These are phyloP conservation scores for Luidia sarsii DNA, from an alignment of 53 echinoderm and acorn worm genomes.

Conservation along the genomic window DNA sequence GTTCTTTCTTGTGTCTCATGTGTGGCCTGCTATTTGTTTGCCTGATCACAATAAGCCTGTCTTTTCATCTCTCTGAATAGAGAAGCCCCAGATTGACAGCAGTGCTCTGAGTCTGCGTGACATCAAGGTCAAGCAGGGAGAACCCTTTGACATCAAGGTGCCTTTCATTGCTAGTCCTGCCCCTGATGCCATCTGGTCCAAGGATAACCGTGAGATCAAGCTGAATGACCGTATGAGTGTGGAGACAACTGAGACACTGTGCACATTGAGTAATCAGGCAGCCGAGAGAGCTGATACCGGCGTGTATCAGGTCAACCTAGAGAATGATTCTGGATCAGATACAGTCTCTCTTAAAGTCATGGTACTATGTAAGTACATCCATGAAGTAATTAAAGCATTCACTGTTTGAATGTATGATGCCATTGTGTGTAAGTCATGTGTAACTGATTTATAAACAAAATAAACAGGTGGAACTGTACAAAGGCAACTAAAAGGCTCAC, in stretches of 20 bases:
- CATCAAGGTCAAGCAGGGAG: conserved; percentile 79
- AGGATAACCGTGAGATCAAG: conserved; percentile 84
- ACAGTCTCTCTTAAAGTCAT: conserved; percentile 70
- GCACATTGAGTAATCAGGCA: conserved; percentile 59
- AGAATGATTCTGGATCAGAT: conserved; percentile 84
- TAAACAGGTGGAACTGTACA: too few relatives aligned
- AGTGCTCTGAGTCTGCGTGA: conserved; percentile 70
- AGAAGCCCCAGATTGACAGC: conserved; percentile 81
- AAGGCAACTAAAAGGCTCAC: too few relatives aligned
- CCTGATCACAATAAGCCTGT: too few relatives aligned
- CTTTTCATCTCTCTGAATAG: conserved; percentile 28
- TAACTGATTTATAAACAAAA: too few relatives aligned
- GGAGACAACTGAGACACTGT: conserved; percentile 66
- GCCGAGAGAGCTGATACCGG: conserved; percentile 81
- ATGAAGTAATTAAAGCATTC: too few relatives aligned
- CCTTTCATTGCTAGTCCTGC: conserved; percentile 88
- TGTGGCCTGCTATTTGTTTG: too few relatives aligned
- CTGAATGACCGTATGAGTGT: conserved; percentile 38
- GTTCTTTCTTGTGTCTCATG: too few relatives aligned
- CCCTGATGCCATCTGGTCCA: conserved; percentile 80
- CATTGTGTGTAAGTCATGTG: too few relatives aligned
- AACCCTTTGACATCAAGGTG: conserved; percentile 73
- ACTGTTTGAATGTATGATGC: too few relatives aligned
- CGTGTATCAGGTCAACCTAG: conserved; percentile 81
- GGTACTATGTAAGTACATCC: conserved; percentile 78